These are phyloP conservation scores for Heterochromis multidens DNA, from an alignment of 2,113 vertebrate genomes.

Conservation along the genomic window DNA sequence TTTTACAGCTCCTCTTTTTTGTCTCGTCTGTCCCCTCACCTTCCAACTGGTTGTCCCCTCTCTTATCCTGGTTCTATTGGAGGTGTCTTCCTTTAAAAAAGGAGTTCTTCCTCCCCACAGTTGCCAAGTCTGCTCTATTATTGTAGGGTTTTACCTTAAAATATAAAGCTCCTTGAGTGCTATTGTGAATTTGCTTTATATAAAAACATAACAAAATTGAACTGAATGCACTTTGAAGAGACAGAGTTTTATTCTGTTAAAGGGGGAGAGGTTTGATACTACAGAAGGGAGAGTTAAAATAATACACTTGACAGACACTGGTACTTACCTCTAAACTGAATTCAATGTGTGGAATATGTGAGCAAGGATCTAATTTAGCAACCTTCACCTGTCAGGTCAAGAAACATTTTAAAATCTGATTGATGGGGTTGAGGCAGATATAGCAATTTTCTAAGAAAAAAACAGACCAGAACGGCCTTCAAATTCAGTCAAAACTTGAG, in stretches of 20 bases:
- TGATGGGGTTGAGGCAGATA: not conserved
- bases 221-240: not conserved
- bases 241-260: not conserved
- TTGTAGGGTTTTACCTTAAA: not conserved
- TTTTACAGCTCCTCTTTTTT: too few species aligned
- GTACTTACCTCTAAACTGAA: not conserved
- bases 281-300: not conserved
- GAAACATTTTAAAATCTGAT: not conserved
- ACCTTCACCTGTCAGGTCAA: not conserved
- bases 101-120: not conserved
- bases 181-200: not conserved
- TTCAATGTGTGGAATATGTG: not conserved
- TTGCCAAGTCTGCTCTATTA: not conserved
- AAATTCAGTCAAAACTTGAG: not conserved
- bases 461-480: not conserved
- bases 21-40: not conserved
- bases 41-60: not conserved
- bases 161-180: not conserved
- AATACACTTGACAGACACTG: not conserved
- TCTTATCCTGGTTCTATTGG: not conserved
- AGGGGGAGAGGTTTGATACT: not conserved
- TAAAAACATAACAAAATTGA: not conserved
- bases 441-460: not conserved
- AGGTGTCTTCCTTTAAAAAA: not conserved
- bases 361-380: not conserved